Evolutionary conservation across 2,888 invertebrate genomes (phyloP).

Genomic region (Tryphoninae sp.): DNA sequence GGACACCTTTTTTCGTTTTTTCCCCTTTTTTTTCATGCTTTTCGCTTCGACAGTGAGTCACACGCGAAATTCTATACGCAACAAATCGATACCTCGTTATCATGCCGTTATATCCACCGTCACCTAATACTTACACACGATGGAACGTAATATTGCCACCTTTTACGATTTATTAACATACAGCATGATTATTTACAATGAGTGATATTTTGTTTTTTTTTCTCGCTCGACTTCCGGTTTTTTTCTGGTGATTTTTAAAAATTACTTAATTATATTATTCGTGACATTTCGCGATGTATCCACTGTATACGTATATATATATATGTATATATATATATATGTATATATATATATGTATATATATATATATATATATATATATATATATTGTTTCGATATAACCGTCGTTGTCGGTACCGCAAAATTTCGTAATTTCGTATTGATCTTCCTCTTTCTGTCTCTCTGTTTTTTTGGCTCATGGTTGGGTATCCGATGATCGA

Average conservation of each 20-base stretch:
- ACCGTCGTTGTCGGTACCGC: conserved; percentile 26
- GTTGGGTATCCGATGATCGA: neutral
- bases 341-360: no score
- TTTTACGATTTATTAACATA: conserved; percentile 46
- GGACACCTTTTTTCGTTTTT: neutral
- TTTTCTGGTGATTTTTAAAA: conserved; percentile 24
- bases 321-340: no score
- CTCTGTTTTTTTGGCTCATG: neutral
- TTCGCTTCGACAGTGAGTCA: neutral
- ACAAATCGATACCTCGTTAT: neutral
- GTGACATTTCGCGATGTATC: conserved; percentile 17
- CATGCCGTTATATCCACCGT: neutral
- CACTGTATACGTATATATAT: neutral
- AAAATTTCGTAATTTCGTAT: neutral
- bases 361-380: no score
- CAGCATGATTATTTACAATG: conserved; percentile 48
- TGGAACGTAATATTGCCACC: conserved; percentile 23
- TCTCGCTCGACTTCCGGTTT: neutral
- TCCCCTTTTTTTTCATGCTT: neutral
- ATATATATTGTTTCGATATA: neutral
- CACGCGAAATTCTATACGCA: neutral
- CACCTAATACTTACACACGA: conserved; percentile 23
- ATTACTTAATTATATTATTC: neutral
- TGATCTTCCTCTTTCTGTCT: neutral
- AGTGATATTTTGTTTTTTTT: conserved; percentile 1